Conservation (phyloP, 2,113 vertebrate genomes). For the Myiopsitta monachus region DNA sequence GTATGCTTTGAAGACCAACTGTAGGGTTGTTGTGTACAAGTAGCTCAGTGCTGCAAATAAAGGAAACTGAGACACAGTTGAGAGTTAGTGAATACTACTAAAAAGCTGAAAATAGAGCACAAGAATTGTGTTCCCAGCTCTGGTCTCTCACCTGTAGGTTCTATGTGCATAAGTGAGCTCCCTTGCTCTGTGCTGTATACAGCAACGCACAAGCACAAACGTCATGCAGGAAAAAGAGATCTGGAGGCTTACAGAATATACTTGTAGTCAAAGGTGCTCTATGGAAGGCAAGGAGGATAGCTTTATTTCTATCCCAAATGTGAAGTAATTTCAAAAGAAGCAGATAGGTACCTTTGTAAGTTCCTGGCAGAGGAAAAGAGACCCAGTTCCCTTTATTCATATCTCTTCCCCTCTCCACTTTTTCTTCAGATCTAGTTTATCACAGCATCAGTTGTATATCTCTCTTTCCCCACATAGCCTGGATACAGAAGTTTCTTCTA, state of each 20-base stretch:
- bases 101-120: neutral
- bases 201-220: neutral
- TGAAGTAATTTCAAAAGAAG: neutral
- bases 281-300: neutral
- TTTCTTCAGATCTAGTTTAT: neutral
- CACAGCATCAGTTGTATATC: neutral
- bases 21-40: neutral
- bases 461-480: neutral
- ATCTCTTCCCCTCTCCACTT: neutral
- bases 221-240: neutral
- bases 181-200: neutral
- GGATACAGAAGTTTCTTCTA: neutral
- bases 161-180: neutral
- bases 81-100: neutral
- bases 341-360: neutral
- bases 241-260: neutral
- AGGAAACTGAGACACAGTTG: neutral
- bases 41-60: neutral
- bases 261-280: neutral
- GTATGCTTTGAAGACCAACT: slow-evolving; percentile 21
- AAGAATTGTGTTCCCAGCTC: neutral
- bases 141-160: neutral
- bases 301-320: neutral
- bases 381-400: neutral
- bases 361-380: neutral